Evolutionary conservation across 2,888 invertebrate genomes (phyloP).

Genomic region (Uropetala carovei): DNA sequence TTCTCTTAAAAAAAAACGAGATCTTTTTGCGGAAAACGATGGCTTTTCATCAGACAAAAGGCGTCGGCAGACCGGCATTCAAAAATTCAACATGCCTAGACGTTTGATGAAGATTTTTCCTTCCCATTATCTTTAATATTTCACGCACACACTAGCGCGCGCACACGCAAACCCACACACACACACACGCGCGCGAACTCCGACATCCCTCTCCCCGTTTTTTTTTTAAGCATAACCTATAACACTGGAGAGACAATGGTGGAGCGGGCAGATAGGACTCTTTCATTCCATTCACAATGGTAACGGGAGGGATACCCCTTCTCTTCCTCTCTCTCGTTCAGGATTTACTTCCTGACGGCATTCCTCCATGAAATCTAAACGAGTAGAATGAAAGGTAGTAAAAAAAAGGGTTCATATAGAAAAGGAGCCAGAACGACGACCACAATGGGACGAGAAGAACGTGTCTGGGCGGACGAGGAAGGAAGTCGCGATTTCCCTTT

Average conservation of each 20-base stretch:
- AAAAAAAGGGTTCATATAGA: constrained; percentile 11
- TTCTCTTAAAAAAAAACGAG: background rate
- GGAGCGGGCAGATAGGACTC: background rate
- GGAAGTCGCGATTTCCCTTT: background rate
- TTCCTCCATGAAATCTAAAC: constrained; percentile 42
- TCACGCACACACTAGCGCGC: background rate
- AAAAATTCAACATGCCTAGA: background rate
- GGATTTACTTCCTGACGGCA: constrained; percentile 10
- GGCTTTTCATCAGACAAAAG: too few species aligned
- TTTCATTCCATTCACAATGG: constrained; percentile 12
- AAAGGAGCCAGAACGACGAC: background rate
- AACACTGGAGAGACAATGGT: background rate
- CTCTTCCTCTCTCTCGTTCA: background rate
- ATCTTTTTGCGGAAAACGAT: background rate
- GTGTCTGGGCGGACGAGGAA: background rate
- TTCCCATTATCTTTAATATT: background rate
- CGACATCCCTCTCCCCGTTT: background rate
- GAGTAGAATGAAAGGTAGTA: constrained; percentile 20
- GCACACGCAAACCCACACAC: background rate
- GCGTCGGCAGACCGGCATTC: background rate
- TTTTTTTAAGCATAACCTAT: background rate
- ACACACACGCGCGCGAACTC: background rate
- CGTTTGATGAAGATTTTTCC: background rate
- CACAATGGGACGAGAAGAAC: background rate
- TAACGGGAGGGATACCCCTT: too few species aligned